These are phyloP conservation scores for Pyrrhia umbra DNA, from an alignment of 2,888 invertebrate species.

Conservation along the genomic window DNA sequence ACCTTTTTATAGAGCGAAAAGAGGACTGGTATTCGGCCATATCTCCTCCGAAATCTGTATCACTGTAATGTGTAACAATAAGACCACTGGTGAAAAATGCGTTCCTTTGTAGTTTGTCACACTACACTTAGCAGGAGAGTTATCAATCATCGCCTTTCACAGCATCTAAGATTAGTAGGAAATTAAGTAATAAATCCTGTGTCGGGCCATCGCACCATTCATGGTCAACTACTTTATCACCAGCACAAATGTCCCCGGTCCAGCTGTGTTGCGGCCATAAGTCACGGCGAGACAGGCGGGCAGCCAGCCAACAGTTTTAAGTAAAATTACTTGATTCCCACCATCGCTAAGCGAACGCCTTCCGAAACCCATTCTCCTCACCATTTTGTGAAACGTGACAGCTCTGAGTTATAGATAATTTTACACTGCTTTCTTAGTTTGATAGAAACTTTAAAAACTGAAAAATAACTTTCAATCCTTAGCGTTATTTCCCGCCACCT, in stretches of 20 bases:
- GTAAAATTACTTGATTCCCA: conserved; percentile 46
- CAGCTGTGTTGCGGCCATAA: conserved; percentile 44
- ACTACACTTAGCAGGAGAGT: too few relatives aligned
- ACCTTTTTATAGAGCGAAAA: too few relatives aligned
- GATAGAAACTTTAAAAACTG: conserved; percentile 19
- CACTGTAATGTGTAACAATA: too few relatives aligned
- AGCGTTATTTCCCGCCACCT: too few relatives aligned
- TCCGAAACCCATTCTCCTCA: conserved; percentile 24
- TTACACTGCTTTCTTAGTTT: conserved; percentile 7
- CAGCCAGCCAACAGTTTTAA: conserved; percentile 43
- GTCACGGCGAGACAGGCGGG: conserved; percentile 33
- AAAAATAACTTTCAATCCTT: not conserved
- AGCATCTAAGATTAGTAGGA: not conserved
- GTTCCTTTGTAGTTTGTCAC: too few relatives aligned
- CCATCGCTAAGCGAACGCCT: conserved; percentile 34
- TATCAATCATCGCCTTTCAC: not conserved
- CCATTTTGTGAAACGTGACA: conserved; percentile 12
- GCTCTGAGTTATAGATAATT: conserved; percentile 40
- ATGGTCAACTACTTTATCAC: not conserved
- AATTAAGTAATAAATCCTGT: not conserved
- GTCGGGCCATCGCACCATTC: too few relatives aligned
- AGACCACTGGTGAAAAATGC: too few relatives aligned
- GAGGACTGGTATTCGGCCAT: too few relatives aligned
- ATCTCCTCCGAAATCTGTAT: too few relatives aligned
- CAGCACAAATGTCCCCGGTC: not conserved